Evolutionary conservation across 1,140 invertebrate species (phyloP), one percentile per base, ranked within the genome.

Genomic region (Drosophila sulfurigaster): DNA sequence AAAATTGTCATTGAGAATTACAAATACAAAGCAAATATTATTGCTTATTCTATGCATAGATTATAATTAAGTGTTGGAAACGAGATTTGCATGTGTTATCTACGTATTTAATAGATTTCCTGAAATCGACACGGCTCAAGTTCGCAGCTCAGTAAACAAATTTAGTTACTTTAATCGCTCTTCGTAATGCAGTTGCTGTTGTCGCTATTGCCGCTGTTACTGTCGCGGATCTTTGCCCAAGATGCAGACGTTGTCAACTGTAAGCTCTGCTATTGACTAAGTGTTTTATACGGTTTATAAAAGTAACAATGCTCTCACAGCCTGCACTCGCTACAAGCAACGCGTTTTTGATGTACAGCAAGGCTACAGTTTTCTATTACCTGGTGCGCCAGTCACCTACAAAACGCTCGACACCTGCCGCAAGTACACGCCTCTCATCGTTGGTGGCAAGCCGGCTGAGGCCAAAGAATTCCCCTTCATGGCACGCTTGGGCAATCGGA

Each of bases 401-500:
- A 78, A 75, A 35, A 75, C 59, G 8, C 20, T 76, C 25, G 78
- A 91, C 65, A 71, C 74, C 16, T 91, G 90, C 58, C 71, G 45
- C 1, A 79, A 59, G 49, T 83, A 82, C 28, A 73, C 76, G 35
- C 78, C 80, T 0, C 65, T 88, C 0, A 85, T 91, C 15, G 54
- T 85, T 5, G 86, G 64, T 0, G 91, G 90, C 7, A 49, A 15
- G 5, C 75, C 81, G 1, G 89, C 93, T 0, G 48, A 74, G 5
- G 78, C 81, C 2, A 83, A 85, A 48, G 93, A 93, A 66, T 93
- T 93, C 68, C 86, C 93, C 0, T 91, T 91, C 38, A 93, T 93
- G 70, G 93, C 85, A 5, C 79, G 91, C 5, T 56, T 93, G 54
- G 93, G 92, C 4, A 71, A 78, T 57, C 71, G 71, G 11, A 13